A percentile compares a stretch with the other conserved stretches of the same genome.
Conservation (phyloP, 2,797 vertebrate genomes). For the Ctenopoma multispine region DNA sequence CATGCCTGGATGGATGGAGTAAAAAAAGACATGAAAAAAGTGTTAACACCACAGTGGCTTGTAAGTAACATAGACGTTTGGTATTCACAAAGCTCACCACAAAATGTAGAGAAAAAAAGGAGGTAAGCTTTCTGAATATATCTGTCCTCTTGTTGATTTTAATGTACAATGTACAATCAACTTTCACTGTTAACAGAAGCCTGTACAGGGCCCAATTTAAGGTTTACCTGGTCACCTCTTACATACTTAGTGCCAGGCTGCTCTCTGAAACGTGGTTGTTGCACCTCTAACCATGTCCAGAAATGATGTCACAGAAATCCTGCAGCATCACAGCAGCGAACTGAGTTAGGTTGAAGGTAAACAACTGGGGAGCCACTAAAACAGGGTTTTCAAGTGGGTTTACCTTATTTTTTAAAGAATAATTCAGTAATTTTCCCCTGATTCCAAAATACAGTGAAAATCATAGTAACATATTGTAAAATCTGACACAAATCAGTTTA, state of each 20-base stretch:
- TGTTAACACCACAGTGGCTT: conserved; percentile 61
- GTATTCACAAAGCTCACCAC: conserved; percentile 43
- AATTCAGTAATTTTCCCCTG: neutral
- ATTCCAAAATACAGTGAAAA: neutral
- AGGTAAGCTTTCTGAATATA: neutral
- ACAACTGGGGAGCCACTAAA: neutral
- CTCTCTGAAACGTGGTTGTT: neutral
- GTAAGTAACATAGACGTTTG: neutral
- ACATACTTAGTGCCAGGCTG: neutral
- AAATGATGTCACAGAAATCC: neutral
- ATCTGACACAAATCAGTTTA: too few species aligned
- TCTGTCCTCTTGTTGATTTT: neutral
- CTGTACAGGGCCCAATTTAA: too few species aligned
- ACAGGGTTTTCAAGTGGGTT: neutral
- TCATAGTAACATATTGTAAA: too few species aligned
- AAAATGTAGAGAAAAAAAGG: neutral
- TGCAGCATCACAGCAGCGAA: neutral
- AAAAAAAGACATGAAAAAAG: conserved; percentile 31
- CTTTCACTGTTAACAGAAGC: too few species aligned
- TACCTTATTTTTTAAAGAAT: neutral
- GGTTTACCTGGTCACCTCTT: neutral
- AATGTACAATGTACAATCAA: neutral
- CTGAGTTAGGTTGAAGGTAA: neutral
- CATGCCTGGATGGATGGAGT: conserved; percentile 64
- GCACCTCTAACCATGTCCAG: neutral